A percentile compares a stretch with the other conserved stretches of the same genome.
Conservation (phyloP, 92 coral and sea anemone species). For the Phymanthus crucifer region DNA sequence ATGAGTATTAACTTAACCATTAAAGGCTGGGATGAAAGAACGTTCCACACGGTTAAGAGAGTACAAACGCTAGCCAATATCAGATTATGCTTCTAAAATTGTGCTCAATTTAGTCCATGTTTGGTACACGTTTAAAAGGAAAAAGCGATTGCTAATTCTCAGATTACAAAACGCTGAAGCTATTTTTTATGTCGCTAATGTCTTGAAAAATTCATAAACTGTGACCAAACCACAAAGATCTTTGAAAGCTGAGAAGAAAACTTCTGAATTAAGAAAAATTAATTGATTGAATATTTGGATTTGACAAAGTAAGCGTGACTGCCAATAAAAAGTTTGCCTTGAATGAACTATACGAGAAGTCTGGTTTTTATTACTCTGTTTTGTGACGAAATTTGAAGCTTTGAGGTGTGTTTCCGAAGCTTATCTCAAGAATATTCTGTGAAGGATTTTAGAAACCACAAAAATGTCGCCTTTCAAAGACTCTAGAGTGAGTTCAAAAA, state of each 20-base stretch:
- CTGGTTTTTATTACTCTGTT: not conserved
- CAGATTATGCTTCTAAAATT: not conserved
- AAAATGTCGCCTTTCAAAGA: constrained; percentile 26
- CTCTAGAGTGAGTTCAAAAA: constrained; percentile 1
- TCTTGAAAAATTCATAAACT: not conserved
- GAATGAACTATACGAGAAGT: not conserved
- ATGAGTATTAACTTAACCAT: constrained; percentile 5
- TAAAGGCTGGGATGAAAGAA: constrained; percentile 11
- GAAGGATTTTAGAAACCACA: constrained; percentile 16
- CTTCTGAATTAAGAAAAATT: not conserved
- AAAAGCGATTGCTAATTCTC: not conserved
- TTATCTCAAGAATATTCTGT: constrained; percentile 28
- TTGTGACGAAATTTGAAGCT: not conserved
- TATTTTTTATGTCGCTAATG: not conserved
- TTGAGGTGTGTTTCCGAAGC: not conserved
- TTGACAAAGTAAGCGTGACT: not conserved
- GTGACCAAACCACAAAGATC: not conserved
- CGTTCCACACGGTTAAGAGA: constrained; percentile 12
- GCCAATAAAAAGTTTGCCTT: not conserved
- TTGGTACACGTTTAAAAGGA: not conserved
- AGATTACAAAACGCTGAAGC: constrained; percentile 9
- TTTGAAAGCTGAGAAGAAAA: not conserved
- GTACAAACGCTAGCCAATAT: constrained; percentile 25
- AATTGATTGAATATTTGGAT: not conserved
- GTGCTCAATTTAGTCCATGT: not conserved